Base-by-base conservation (phyloP, 2,113 vertebrate genomes). In the Carollia perspicillata region DNA sequence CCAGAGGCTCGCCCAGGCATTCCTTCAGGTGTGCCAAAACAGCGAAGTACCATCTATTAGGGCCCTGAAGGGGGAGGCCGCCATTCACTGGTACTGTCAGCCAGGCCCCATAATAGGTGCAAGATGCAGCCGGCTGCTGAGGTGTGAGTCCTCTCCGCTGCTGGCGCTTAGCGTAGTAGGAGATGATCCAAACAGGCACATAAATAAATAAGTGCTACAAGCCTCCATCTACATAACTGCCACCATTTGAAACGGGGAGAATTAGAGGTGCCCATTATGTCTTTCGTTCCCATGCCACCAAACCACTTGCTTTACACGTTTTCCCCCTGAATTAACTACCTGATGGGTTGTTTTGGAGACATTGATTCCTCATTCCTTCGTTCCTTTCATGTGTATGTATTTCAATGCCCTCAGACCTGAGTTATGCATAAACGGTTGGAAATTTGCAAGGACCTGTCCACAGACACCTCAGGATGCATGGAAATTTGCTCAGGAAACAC, bases 21-120 rank as follows among this genome's bases (percentile, higher is more conserved):
- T 65, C 93, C 65, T 90, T 96, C 94, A 97, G 96, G 97, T 97
- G 93, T 93, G 75, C 89, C 53, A 42, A 77, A 77, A 81, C 55
- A 83, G 42, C 9, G 63, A 89, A 53, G 71, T 77, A 72, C 84
- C 30, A 8, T 77, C 88, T 53, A 58, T 96, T 87, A 88, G 91
- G 53, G 88, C 77, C 63, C 94, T 8, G 2, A 12, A 53, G 47
- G 74, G 75, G 18, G 44, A 88, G n/a, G 30, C 58, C 63, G 7
- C 91, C 17, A 2, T 83, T 93, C 83, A 23, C 49, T 16, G 86
- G 55, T 44, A 68, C 89, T 86, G 94, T 97, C 95, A 91, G 37
- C 60, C 18, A 1, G 90, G 53, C 49, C 78, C 22, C 58, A 65
- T 97, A 96, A 97, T 97, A 72, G 96, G n/a, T 95, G 33, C 93